phyloP scores from a whole-genome alignment of 2,113 vertebrate genomes.

The Heliornis fulica region DNA sequence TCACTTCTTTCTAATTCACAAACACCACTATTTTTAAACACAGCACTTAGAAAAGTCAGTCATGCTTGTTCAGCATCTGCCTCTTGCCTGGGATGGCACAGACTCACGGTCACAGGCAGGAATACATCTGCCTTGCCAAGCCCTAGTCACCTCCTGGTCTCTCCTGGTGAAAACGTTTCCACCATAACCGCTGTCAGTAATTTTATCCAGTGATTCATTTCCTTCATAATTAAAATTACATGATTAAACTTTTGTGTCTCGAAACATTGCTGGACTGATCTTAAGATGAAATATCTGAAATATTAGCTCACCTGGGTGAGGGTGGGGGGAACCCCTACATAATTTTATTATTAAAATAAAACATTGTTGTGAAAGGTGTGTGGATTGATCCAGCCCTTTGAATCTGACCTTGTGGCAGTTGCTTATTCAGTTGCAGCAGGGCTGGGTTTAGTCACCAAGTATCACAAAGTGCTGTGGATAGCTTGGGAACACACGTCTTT shows the following conservation, averaged over 20 bases:
- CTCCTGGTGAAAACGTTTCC: neutral
- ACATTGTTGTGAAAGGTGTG: neutral
- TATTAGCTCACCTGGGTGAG: neutral
- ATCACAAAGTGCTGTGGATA: neutral
- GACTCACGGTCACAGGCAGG: neutral
- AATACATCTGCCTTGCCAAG: neutral
- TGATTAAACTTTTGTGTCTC: neutral
- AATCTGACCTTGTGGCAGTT: neutral
- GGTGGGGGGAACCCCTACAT: rapidly evolving
- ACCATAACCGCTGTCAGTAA: neutral
- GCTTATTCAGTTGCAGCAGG: neutral
- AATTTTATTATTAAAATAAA: neutral
- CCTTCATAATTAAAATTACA: neutral
- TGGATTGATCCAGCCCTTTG: neutral
- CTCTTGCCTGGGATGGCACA: neutral
- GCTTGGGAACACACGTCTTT: neutral
- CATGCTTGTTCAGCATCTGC: neutral
- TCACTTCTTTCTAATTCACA: neutral
- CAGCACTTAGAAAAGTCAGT: neutral
- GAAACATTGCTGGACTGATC: neutral
- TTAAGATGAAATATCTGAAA: neutral
- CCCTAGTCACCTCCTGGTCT: neutral
- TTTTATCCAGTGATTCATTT: neutral
- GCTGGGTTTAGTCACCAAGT: neutral
- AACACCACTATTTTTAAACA: conserved; percentile 34